Evolutionary conservation across 2,113 vertebrate species (phyloP), one percentile per base, ranked within the genome.

Genomic region (Bos indicus): DNA sequence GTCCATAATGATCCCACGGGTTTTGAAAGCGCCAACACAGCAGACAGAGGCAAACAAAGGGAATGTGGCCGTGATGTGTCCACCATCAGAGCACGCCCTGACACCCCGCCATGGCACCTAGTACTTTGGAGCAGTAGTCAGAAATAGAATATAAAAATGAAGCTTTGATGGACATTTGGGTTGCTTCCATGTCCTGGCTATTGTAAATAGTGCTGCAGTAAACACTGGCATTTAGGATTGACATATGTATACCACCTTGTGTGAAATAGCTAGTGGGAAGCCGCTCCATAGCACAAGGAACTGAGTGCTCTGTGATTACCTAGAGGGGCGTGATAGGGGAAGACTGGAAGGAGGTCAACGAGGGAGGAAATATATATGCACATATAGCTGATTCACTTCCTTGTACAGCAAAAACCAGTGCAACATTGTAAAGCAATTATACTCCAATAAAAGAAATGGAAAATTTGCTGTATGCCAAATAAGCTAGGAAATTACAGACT

Each of bases 11-110:
- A 94, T 40, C 57, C 23, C 2, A 3, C 16, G 28, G 85, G 67
- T 52, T 59, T 88, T 5, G 84, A 57, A 88, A 88, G 54, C 52
- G 2, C 2, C 13, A 17, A 43, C 19, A 43, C 14, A 21, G 59
- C 43, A 0, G 14, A 51, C 0, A 13, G 23, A 88, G 77, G 60
- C 71, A 71, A 46, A 46, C 19, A n/a, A 51, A 78, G 54, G 21
- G 33, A 74, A 77, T 2, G 1, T 3, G 2, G 4, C 36, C 26
- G 1, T 0, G 0, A 6, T 1, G 0, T 40, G 15, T 33, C 77
- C 23, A 7, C 17, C 43, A 2, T 64, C 7, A 2, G 8, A 51
- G 15, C 19, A 15, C 3, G 9, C 2, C 90, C 56, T 26, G 25
- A 13, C 26, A 13, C 5, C 59, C 56, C 3, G 4, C 48, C 30